A percentile compares a stretch with the other conserved stretches of the same genome.
phyloP scores from a whole-genome alignment of 2,113 vertebrate species.

The zebrafish (Danio rerio) region DNA sequence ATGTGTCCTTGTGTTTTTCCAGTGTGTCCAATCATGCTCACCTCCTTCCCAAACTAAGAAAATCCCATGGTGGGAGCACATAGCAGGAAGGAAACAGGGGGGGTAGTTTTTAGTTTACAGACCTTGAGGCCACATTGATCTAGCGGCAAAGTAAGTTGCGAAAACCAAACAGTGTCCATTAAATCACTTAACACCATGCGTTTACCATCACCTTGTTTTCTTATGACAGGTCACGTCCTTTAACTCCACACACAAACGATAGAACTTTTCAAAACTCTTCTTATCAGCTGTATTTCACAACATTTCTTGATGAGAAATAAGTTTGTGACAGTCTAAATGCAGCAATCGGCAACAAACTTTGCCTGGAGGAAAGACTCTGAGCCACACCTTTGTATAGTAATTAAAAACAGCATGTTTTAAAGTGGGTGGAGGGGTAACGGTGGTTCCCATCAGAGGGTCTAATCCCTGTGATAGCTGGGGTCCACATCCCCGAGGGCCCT shows the following conservation, averaged over 20 bases:
- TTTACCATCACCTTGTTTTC: conserved; percentile 37
- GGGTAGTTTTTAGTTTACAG: conserved; percentile 37
- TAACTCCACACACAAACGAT: neutral
- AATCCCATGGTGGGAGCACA: conserved; percentile 39
- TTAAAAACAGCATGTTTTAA: conserved; percentile 41
- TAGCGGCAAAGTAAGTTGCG: conserved; percentile 31
- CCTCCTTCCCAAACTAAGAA: conserved; percentile 18
- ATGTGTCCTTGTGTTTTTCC: conserved; percentile 1
- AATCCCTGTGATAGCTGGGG: conserved; percentile 68
- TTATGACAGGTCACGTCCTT: neutral
- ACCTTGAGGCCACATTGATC: conserved; percentile 37
- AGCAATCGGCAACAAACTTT: neutral
- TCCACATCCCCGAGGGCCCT: conserved; percentile 62
- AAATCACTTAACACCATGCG: conserved; percentile 39
- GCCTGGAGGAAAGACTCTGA: conserved; percentile 9
- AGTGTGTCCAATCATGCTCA: conserved; percentile 29
- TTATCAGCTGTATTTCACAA: neutral
- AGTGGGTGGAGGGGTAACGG: conserved; percentile 54
- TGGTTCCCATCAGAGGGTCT: conserved; percentile 65
- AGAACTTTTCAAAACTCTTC: neutral
- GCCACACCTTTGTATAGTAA: conserved; percentile 48
- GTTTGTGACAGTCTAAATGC: conserved; percentile 2
- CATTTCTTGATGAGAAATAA: neutral
- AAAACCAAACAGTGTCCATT: conserved; percentile 46
- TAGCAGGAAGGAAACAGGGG: conserved; percentile 45